Evolutionary conservation across 1,140 invertebrate species (phyloP).

Genomic region (Cryptotermes secundus): DNA sequence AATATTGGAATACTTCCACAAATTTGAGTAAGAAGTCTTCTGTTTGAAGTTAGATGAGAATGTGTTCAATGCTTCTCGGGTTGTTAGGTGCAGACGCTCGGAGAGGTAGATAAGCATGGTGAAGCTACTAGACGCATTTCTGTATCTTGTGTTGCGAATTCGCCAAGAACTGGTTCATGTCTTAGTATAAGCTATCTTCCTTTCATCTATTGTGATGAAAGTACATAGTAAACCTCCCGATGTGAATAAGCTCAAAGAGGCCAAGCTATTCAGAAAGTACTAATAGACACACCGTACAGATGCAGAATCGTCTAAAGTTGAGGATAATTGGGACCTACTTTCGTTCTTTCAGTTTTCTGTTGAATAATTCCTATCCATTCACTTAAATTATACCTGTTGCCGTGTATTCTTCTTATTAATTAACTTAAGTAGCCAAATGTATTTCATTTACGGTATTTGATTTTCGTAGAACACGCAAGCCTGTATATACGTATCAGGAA

Average conservation of each 20-base stretch:
- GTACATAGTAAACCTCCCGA: neutral
- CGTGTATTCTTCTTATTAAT: neutral
- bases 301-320: neutral
- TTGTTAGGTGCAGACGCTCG: too few relatives aligned
- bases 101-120: too few relatives aligned
- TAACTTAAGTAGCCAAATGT: neutral
- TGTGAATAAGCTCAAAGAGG: neutral
- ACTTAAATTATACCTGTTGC: neutral
- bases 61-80: too few relatives aligned
- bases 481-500: neutral
- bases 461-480: neutral
- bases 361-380: slow-evolving; percentile 7
- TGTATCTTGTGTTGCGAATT: too few relatives aligned
- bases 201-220: neutral
- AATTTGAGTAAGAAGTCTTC: too few relatives aligned
- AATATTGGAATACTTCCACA: too few relatives aligned
- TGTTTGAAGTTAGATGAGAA: too few relatives aligned
- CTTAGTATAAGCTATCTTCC: neutral
- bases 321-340: neutral
- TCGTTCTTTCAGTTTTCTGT: neutral
- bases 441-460: neutral
- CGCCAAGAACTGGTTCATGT: neutral
- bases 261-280: neutral
- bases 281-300: neutral
- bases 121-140: too few relatives aligned